These are phyloP conservation scores for Carollia perspicillata DNA, from an alignment of 2,113 vertebrate genomes.

Conservation along the genomic window DNA sequence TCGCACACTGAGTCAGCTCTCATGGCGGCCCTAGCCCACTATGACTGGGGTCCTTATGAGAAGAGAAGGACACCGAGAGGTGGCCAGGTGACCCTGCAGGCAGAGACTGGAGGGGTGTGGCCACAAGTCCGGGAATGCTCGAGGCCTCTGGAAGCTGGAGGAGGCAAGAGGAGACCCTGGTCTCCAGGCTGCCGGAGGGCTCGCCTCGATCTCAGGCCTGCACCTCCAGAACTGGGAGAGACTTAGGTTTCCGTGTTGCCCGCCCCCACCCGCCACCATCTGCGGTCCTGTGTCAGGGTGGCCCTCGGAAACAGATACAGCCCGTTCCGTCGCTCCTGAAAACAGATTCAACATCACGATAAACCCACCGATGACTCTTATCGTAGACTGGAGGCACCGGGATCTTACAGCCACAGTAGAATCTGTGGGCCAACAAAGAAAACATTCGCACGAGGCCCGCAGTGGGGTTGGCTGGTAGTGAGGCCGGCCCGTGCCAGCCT, in stretches of 20 bases:
- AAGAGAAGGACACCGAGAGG: not conserved
- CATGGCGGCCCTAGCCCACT: rapidly evolving
- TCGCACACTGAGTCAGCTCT: not conserved
- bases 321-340: not conserved
- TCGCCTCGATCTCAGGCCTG: rapidly evolving
- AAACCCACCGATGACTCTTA: not conserved
- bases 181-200: rapidly evolving
- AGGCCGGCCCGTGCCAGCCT: not conserved
- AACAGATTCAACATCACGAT: not conserved
- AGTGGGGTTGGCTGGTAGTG: too few species aligned
- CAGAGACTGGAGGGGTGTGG: rapidly evolving
- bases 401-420: not conserved
- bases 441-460: rapidly evolving
- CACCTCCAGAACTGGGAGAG: rapidly evolving
- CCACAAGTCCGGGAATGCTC: rapidly evolving
- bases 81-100: rapidly evolving
- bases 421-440: too few species aligned
- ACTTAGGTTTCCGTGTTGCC: not conserved
- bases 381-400: rapidly evolving
- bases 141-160: not conserved
- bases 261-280: not conserved
- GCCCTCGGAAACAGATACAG: not conserved
- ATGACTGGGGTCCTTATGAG: not conserved
- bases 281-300: too few species aligned
- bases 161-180: not conserved